A percentile compares a stretch with the other conserved stretches of the same genome.
Conservation (phyloP, 2,797 vertebrate genomes). For the Tamandua tetradactyla region DNA sequence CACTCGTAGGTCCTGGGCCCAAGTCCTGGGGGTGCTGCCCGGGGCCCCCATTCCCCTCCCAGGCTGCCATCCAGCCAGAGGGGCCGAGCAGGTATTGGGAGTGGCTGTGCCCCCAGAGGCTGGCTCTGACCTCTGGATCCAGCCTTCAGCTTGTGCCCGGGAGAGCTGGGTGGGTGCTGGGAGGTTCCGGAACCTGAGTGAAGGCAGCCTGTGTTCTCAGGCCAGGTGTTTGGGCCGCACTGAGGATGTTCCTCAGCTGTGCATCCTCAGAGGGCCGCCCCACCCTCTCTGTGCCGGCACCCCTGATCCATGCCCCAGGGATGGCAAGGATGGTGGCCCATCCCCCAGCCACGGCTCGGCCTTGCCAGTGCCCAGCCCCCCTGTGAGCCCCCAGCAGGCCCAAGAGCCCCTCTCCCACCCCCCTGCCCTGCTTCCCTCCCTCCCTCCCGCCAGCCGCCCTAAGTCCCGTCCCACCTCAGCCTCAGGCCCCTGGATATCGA, state of each 20-base stretch:
- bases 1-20: constrained; percentile 90
- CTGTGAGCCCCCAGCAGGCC: fast-evolving
- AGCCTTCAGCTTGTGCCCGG: background rate
- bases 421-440: fast-evolving
- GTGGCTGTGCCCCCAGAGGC: background rate
- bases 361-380: background rate
- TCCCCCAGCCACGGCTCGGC: fast-evolving
- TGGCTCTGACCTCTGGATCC: no score
- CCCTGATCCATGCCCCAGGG: no score
- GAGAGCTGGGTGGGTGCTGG: background rate
- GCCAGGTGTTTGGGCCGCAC: background rate
- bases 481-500: constrained; percentile 96
- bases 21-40: no score
- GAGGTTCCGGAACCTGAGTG: no score
- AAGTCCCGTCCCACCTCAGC: constrained; percentile 75
- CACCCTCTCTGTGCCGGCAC: no score
- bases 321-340: no score
- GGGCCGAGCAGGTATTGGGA: background rate
- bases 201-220: background rate
- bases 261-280: background rate
- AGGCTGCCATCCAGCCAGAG: fast-evolving
- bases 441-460: fast-evolving
- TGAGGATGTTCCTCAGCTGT: no score
- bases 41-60: no score
- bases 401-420: background rate